Evolutionary conservation across 2,113 vertebrate species (phyloP).

Genomic region (Campylomormyrus tamandua): DNA sequence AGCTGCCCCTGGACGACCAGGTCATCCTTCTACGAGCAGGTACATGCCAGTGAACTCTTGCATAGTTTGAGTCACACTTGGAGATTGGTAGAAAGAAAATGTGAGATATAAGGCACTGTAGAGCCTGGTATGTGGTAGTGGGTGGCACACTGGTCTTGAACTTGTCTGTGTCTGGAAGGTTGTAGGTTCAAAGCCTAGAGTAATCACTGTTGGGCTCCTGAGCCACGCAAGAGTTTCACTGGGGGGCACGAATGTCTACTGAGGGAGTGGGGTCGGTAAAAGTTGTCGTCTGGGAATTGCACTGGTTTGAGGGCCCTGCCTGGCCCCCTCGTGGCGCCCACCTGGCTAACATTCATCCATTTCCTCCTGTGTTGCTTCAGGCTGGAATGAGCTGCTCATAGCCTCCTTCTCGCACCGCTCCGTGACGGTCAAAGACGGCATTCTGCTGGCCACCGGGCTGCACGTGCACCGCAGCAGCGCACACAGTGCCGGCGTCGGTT

Average conservation of each 20-base stretch:
- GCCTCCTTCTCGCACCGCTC: slow-evolving; percentile 80
- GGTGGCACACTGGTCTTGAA: neutral
- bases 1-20: slow-evolving; percentile 67
- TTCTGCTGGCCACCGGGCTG: slow-evolving; percentile 70
- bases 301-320: neutral
- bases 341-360: neutral
- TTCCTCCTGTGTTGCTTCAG: slow-evolving; percentile 39
- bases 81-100: neutral
- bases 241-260: neutral
- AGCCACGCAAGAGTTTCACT: neutral
- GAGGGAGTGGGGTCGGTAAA: neutral
- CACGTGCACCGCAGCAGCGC: slow-evolving; percentile 75
- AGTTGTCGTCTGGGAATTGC: neutral
- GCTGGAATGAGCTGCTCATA: slow-evolving; percentile 78
- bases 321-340: neutral
- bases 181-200: neutral
- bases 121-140: neutral
- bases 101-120: neutral
- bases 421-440: slow-evolving; percentile 69
- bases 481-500: slow-evolving; percentile 74
- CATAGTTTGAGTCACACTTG: neutral
- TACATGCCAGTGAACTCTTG: slow-evolving; percentile 22
- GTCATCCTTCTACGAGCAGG: slow-evolving; percentile 72
- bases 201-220: neutral
- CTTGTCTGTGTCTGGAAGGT: neutral